Conservation (phyloP, 2,113 vertebrate species). For the Anarhynchus alexandrinus region DNA sequence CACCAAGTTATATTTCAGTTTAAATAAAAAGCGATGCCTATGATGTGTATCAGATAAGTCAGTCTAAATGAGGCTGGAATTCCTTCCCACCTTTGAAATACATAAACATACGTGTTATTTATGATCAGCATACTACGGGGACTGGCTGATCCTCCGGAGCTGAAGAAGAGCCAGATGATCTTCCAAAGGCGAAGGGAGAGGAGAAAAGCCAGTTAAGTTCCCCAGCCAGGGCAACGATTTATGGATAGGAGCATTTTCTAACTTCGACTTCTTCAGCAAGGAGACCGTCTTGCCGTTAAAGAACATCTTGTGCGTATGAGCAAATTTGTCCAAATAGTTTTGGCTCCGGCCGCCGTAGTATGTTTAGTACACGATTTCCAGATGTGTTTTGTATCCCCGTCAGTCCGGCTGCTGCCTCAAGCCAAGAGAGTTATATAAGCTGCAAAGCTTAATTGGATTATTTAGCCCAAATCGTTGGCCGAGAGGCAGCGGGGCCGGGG, state of each 20-base stretch:
- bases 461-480: slow-evolving; percentile 16
- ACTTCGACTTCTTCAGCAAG: not conserved
- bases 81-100: not conserved
- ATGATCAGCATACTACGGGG: not conserved
- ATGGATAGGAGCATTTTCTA: not conserved
- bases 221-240: not conserved
- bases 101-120: not conserved
- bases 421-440: slow-evolving; percentile 48
- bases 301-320: slow-evolving; percentile 24
- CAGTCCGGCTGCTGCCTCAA: not conserved
- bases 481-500: not conserved
- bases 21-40: not conserved
- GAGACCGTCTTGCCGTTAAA: not conserved
- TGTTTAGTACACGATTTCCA: slow-evolving; percentile 26
- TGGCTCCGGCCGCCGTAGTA: not conserved
- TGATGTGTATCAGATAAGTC: not conserved
- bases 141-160: not conserved
- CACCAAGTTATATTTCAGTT: not conserved
- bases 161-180: not conserved
- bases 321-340: not conserved
- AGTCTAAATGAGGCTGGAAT: not conserved
- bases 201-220: not conserved
- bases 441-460: slow-evolving; percentile 55
- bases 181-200: not conserved
- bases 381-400: slow-evolving; percentile 8